Evolutionary conservation across 2,797 vertebrate species (phyloP).

Genomic region (Schizothorax lantsangensis): DNA sequence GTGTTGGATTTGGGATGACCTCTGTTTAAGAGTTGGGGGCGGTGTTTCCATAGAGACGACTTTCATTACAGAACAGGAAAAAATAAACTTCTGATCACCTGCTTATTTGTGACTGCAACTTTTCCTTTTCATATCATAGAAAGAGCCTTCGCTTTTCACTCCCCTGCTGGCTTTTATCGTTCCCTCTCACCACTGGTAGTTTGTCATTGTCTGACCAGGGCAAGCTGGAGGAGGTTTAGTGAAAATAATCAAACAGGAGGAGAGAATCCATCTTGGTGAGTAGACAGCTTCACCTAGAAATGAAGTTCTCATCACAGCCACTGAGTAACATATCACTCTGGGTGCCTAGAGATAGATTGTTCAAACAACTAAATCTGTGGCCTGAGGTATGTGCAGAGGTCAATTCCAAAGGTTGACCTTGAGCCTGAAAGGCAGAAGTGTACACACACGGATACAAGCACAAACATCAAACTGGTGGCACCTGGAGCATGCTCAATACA

Average conservation of each 20-base stretch:
- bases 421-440: not conserved
- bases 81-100: conserved; percentile 27
- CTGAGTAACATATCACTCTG: not conserved
- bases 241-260: conserved; percentile 75
- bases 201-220: conserved; percentile 67
- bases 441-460: conserved; percentile 21
- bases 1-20: conserved; percentile 58
- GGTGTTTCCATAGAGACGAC: conserved; percentile 26
- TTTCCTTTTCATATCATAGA: not conserved
- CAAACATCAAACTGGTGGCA: conserved; percentile 71
- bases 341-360: not conserved
- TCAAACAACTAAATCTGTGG: conserved; percentile 7
- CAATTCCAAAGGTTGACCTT: conserved; percentile 22
- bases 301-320: conserved; percentile 9
- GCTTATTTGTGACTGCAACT: conserved; percentile 77
- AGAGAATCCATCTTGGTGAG: conserved; percentile 45
- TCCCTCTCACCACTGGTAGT: conserved; percentile 56
- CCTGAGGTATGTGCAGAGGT: conserved; percentile 14
- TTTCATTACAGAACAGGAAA: conserved; percentile 36
- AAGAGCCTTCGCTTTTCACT: not conserved
- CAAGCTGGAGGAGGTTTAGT: conserved; percentile 67
- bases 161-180: conserved; percentile 42
- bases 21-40: conserved; percentile 37
- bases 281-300: conserved; percentile 22
- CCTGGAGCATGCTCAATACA: conserved; percentile 66